Base-by-base conservation (phyloP, 35 echinoderm and acorn worm species). In the Diadema setosum region DNA sequence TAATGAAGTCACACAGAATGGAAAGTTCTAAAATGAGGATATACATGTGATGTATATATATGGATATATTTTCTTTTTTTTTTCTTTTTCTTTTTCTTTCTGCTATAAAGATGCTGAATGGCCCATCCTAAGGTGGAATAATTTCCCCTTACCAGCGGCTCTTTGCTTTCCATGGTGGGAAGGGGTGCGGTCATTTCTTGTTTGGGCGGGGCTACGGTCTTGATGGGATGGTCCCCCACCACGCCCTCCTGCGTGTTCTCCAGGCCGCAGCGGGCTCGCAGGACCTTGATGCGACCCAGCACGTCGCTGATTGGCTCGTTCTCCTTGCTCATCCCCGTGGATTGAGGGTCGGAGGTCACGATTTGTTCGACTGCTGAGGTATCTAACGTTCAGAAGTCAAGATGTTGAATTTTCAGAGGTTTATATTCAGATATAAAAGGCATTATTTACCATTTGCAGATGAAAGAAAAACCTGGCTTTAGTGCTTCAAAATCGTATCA, bases 271-370 rank as follows among this genome's bases (percentile, higher is more conserved):
- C 81, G 58, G 1, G 96, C 89, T 25, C 96, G 80, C 25, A 98
- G 86, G 6, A 94, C 89, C 76, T 91, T 91, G 88, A 98, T 87
- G 35, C 95, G 84, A 46, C 93, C 96, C 4, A 83, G 74, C n/a
- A 88, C 42, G 32, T 65, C 86, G 5, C 80, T 46, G 25, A 76
- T 56, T 16, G 91, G 57, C 35, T 81, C 57, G 67, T 64, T 49
- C 2, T 92, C 90, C 2, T 83, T 82, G 20, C 58, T 41, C 43
- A 69, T 17, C 21, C 37, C n/a, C 41, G 14, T 26, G 4, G 55
- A 23, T 57, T 20, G 42, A 3, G 76, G 45, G 20, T 45, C 48
- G 20, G 65, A 73, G 6, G 37, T 20, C 35, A 39, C 42, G 32
- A 88, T 78, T 78, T 42, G 65, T 16, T 67, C 63, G n/a, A n/a